A percentile compares a stretch with the other conserved stretches of the same genome.
These are phyloP conservation scores for Sebastes diploproa DNA, from an alignment of 2,797 vertebrate species.

Conservation along the genomic window DNA sequence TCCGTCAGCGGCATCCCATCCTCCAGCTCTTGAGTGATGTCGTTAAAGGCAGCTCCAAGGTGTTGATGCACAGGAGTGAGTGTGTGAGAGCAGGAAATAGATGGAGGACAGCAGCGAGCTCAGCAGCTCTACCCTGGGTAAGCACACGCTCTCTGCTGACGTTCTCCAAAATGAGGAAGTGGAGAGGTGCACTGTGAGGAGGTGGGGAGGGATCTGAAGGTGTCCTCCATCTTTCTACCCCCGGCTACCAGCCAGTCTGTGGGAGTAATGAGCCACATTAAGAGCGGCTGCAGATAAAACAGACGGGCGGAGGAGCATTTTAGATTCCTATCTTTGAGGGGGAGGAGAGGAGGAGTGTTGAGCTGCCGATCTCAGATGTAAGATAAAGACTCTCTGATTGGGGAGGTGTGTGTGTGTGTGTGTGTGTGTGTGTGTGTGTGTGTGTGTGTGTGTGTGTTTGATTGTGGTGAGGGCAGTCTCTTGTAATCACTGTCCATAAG, in stretches of 20 bases:
- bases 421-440: constrained; percentile 2
- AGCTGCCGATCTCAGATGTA: constrained; percentile 37
- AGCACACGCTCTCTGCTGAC: constrained; percentile 1
- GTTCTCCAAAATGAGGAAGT: background rate
- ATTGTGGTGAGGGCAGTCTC: background rate
- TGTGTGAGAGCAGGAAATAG: constrained; percentile 2
- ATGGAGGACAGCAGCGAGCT: background rate
- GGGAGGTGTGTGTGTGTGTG: background rate
- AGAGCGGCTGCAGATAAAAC: constrained; percentile 58
- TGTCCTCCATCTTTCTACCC: constrained; percentile 35
- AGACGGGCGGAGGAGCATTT: constrained; percentile 51
- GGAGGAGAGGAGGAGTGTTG: constrained; percentile 27
- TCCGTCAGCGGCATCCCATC: constrained; percentile 14
- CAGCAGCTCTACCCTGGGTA: background rate
- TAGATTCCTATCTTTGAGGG: constrained; percentile 56
- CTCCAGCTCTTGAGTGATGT: constrained; percentile 8
- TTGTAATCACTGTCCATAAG: background rate
- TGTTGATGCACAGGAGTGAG: background rate
- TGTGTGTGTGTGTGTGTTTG: background rate
- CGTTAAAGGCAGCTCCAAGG: constrained; percentile 18
- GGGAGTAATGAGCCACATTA: constrained; percentile 72
- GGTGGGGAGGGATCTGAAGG: constrained; percentile 3
- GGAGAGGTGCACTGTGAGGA: background rate
- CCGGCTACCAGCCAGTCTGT: constrained; percentile 29
- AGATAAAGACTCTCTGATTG: constrained; percentile 40